A percentile compares a stretch with the other conserved stretches of the same genome.
Conservation (phyloP, 2,113 vertebrate genomes). For the Onychostoma macrolepis region DNA sequence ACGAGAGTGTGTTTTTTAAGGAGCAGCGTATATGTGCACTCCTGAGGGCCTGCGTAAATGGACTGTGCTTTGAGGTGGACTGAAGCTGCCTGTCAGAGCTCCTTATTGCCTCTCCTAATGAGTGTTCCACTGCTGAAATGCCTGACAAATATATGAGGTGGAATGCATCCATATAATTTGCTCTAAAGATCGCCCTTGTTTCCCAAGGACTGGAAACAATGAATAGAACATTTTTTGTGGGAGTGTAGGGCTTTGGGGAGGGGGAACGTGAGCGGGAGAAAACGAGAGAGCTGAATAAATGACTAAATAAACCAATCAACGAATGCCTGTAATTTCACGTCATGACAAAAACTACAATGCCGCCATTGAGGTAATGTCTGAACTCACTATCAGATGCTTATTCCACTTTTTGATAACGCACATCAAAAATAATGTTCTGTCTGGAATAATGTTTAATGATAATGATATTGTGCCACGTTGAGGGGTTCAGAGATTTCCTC, state of each 20-base stretch:
- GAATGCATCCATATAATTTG: slow-evolving; percentile 92
- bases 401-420: slow-evolving; percentile 5
- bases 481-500: slow-evolving; percentile 41
- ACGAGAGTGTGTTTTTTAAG: slow-evolving; percentile 39
- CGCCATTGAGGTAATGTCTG: slow-evolving; percentile 29
- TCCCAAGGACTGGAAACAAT: slow-evolving; percentile 87
- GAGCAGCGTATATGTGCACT: neutral
- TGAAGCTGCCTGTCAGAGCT: slow-evolving; percentile 77
- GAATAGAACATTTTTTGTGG: slow-evolving; percentile 60
- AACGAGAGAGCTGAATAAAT: slow-evolving; percentile 4
- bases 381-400: neutral
- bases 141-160: slow-evolving; percentile 98
- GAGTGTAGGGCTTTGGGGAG: slow-evolving; percentile 38
- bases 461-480: neutral
- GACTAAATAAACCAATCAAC: slow-evolving; percentile 31
- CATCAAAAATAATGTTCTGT: slow-evolving; percentile 4
- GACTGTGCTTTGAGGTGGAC: slow-evolving; percentile 55
- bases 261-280: slow-evolving; percentile 19
- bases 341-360: neutral
- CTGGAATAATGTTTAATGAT: slow-evolving; percentile 22
- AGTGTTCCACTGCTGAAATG: slow-evolving; percentile 89
- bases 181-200: slow-evolving; percentile 86
- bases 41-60: slow-evolving; percentile 53
- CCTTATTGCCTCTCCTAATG: slow-evolving; percentile 85
- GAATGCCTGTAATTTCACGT: neutral